These are phyloP conservation scores for Cottus gobio DNA, from an alignment of 2,113 vertebrate species.

Conservation along the genomic window DNA sequence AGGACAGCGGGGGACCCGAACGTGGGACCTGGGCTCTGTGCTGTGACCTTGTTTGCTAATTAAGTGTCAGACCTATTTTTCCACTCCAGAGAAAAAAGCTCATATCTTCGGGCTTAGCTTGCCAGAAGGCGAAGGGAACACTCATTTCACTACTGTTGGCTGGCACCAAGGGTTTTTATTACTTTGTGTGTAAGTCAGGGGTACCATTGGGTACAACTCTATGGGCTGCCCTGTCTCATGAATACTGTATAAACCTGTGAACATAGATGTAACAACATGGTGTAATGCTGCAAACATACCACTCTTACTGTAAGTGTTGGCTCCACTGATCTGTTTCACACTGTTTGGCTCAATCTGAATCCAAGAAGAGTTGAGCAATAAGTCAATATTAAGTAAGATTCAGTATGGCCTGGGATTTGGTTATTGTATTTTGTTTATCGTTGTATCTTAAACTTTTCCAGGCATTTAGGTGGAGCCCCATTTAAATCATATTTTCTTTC, in stretches of 20 bases:
- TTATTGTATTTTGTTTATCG: background rate
- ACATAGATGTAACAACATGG: constrained; percentile 14
- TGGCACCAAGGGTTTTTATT: constrained; percentile 4
- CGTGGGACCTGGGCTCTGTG: constrained; percentile 36
- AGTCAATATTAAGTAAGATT: background rate
- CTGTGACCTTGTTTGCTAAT: constrained; percentile 77
- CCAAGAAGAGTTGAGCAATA: background rate
- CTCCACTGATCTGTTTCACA: constrained; percentile 16
- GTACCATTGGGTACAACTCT: constrained; percentile 26
- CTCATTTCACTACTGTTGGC: constrained; percentile 10
- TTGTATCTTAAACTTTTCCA: background rate
- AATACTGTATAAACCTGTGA: constrained; percentile 41
- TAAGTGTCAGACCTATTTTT: constrained; percentile 76
- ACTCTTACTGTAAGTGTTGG: background rate
- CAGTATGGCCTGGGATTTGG: background rate
- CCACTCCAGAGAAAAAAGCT: constrained; percentile 51
- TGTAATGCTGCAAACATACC: constrained; percentile 16
- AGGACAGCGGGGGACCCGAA: constrained; percentile 47
- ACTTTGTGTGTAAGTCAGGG: constrained; percentile 23
- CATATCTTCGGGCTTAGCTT: constrained; percentile 31
- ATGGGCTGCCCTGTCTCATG: constrained; percentile 14
- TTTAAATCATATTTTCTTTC: background rate
- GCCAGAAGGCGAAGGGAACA: constrained; percentile 54
- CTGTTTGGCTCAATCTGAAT: background rate
- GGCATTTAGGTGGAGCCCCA: background rate